phyloP scores from a whole-genome alignment of 2,888 invertebrate genomes.

The Toxonevra muliebris region DNA sequence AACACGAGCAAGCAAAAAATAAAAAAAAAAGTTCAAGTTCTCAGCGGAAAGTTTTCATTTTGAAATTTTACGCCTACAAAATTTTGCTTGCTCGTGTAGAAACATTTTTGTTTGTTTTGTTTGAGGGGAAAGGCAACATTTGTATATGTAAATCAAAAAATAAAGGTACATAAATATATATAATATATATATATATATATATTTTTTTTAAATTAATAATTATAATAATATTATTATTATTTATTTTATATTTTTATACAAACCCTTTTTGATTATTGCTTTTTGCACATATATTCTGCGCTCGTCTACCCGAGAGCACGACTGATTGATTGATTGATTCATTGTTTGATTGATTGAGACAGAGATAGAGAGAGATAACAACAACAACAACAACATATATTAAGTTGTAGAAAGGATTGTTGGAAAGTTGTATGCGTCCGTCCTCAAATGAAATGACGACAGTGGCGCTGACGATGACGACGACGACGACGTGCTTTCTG shows the following conservation, averaged over 20 bases:
- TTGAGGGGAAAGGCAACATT: neutral
- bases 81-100: too few relatives aligned
- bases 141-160: conserved; percentile 1
- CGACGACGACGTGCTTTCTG: conserved; percentile 23
- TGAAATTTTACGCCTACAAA: too few relatives aligned
- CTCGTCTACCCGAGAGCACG: conserved; percentile 15
- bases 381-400: neutral
- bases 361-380: conserved; percentile 3
- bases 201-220: neutral
- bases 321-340: conserved; percentile 2
- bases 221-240: neutral
- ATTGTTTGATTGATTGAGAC: neutral
- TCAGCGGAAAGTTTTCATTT: too few relatives aligned
- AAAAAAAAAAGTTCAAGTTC: too few relatives aligned
- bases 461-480: conserved; percentile 6
- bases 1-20: too few relatives aligned
- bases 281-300: neutral
- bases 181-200: conserved; percentile 4
- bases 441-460: conserved; percentile 13
- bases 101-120: too few relatives aligned
- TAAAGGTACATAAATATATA: conserved; percentile 1
- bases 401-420: too few relatives aligned
- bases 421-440: neutral
- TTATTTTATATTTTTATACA: conserved; percentile 6
- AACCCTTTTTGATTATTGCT: conserved; percentile 9